Conservation (phyloP, 2,113 vertebrate genomes). For the Parotia lawesii region DNA sequence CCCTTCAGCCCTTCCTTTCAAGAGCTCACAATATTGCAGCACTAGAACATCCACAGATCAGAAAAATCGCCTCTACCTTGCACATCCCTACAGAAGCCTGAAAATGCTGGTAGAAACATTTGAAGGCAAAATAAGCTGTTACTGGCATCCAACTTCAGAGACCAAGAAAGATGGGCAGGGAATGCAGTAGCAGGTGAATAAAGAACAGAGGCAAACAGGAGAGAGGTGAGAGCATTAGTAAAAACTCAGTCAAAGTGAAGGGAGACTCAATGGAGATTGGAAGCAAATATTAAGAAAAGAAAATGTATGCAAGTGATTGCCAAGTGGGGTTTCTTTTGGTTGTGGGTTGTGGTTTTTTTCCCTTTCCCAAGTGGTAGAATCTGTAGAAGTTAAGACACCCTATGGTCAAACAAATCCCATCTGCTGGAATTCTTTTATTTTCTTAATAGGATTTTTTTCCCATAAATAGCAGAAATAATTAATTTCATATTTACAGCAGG, state of each 20-base stretch:
- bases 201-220: not conserved
- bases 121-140: not conserved
- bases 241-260: not conserved
- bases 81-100: not conserved
- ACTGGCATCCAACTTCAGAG: not conserved
- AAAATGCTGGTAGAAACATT: not conserved
- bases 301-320: not conserved
- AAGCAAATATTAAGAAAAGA: not conserved
- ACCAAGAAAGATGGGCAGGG: not conserved
- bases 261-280: fast-evolving
- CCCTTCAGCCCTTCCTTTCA: not conserved
- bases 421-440: not conserved
- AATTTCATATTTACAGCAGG: not conserved
- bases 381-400: not conserved
- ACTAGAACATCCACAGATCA: not conserved
- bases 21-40: not conserved
- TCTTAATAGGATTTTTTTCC: not conserved
- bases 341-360: not conserved
- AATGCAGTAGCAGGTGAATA: not conserved
- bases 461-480: not conserved
- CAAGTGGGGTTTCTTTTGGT: not conserved
- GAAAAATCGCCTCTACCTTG: not conserved
- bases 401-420: not conserved
- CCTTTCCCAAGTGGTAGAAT: not conserved
- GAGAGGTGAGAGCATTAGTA: not conserved